Conservation (phyloP, 2,888 invertebrate species). For the Noctua comes region DNA sequence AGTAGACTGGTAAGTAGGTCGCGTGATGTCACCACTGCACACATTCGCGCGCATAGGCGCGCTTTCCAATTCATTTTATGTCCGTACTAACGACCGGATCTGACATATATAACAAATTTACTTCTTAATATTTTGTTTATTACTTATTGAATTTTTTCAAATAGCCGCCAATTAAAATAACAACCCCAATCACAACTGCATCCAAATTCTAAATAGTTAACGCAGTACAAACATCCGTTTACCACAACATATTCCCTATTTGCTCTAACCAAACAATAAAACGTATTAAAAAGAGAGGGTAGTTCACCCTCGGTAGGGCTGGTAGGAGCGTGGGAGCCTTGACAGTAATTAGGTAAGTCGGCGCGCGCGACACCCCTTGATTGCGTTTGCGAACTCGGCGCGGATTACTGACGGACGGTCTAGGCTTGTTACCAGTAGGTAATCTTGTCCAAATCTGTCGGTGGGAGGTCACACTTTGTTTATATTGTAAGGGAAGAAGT, state of each 20-base stretch:
- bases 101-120: no score
- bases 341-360: conserved; percentile 83
- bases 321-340: conserved; percentile 81
- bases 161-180: neutral
- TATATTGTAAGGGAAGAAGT: conserved; percentile 4
- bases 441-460: conserved; percentile 51
- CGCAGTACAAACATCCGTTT: conserved; percentile 66
- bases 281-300: conserved; percentile 72
- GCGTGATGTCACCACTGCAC: no score
- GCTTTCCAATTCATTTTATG: no score
- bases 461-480: conserved; percentile 30
- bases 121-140: neutral
- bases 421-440: conserved; percentile 62
- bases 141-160: neutral
- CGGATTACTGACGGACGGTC: conserved; percentile 57
- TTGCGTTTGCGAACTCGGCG: conserved; percentile 58
- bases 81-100: no score
- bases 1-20: no score
- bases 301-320: conserved; percentile 54
- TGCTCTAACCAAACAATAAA: conserved; percentile 75
- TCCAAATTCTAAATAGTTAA: conserved; percentile 30
- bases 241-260: conserved; percentile 76
- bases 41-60: no score
- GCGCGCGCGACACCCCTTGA: conserved; percentile 69
- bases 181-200: conserved; percentile 15